Conservation (phyloP, 1,140 invertebrate genomes). For the Aphelenchoides fujianensis region DNA sequence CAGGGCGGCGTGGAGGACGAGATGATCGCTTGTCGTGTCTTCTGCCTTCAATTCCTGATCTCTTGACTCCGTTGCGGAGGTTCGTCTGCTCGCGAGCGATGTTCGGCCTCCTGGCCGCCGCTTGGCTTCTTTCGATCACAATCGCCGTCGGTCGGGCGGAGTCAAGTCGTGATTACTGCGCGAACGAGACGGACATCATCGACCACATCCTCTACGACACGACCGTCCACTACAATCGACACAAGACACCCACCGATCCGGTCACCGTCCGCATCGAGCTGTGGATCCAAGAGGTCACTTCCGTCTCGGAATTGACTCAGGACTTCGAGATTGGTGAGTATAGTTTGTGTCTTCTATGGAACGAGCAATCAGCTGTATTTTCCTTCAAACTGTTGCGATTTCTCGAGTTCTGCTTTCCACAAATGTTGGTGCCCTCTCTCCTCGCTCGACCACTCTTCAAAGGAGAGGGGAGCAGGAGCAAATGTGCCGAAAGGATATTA, state of each 20-base stretch:
- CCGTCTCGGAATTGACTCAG: conserved; percentile 60
- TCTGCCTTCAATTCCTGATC: background rate
- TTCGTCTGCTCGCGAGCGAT: background rate
- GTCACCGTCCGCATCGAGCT: conserved; percentile 60
- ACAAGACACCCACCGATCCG: conserved; percentile 56
- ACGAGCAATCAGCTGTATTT: background rate
- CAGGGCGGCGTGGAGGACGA: background rate
- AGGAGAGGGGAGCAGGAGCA: too few species aligned
- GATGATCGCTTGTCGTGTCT: background rate
- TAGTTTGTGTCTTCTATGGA: background rate
- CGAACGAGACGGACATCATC: conserved; percentile 62
- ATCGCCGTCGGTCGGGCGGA: background rate
- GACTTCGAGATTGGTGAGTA: conserved; percentile 61
- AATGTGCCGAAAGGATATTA: too few species aligned
- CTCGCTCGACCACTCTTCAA: too few species aligned
- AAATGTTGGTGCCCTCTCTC: too few species aligned
- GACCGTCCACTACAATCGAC: conserved; percentile 55
- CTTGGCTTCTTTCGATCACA: too few species aligned
- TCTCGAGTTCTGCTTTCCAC: too few species aligned
- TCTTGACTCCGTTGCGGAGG: background rate
- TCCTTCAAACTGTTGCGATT: too few species aligned
- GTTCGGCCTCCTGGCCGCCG: background rate
- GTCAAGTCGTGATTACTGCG: conserved; percentile 45
- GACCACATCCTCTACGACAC: conserved; percentile 61
- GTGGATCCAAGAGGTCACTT: conserved; percentile 55